Conservation (phyloP, 2,113 vertebrate species). For the Podarcis cretensis region DNA sequence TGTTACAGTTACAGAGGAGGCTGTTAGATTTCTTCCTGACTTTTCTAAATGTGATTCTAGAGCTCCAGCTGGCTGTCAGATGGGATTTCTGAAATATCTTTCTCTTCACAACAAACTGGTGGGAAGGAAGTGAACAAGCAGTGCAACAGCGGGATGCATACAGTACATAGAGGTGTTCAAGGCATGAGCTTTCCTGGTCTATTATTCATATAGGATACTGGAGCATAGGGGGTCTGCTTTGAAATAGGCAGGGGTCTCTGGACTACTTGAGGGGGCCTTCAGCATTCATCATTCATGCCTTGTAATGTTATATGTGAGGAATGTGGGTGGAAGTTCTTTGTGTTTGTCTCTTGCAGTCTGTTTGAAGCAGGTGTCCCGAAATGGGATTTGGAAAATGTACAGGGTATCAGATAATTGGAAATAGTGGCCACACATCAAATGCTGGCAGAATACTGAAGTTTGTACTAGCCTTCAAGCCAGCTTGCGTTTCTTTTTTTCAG, state of each 20-base stretch:
- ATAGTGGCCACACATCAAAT: background rate
- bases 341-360: background rate
- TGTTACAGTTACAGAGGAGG: background rate
- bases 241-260: background rate
- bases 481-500: background rate
- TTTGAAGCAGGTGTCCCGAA: background rate
- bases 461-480: background rate
- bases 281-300: background rate
- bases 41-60: background rate
- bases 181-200: background rate
- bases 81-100: background rate
- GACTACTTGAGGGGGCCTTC: background rate
- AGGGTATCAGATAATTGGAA: background rate
- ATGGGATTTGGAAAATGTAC: background rate
- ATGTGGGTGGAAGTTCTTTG: background rate
- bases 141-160: background rate
- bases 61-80: background rate
- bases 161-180: background rate
- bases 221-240: background rate
- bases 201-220: slow-evolving; percentile 1
- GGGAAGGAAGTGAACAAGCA: background rate
- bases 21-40: background rate
- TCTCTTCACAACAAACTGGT: background rate
- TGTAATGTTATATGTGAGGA: background rate
- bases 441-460: background rate